Conservation (phyloP, 2,113 vertebrate species). For the Pheucticus melanocephalus region DNA sequence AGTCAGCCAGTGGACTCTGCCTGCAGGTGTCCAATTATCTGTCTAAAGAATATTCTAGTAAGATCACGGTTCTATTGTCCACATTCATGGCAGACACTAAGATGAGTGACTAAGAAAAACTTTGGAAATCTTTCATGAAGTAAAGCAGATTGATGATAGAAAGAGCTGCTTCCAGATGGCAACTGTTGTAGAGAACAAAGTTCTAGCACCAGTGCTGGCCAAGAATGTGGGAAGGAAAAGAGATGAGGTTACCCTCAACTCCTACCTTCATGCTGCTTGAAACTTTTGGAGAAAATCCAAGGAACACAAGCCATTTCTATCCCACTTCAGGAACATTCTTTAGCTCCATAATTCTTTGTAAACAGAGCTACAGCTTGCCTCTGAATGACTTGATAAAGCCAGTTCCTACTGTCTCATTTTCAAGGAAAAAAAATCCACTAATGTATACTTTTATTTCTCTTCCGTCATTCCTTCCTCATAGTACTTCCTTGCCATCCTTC, state of each 20-base stretch:
- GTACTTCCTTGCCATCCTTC: neutral
- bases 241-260: conserved; percentile 29
- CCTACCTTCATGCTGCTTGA: conserved; percentile 12
- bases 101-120: neutral
- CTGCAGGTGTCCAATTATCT: neutral
- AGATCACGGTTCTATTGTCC: neutral
- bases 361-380: conserved; percentile 1
- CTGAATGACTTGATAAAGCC: neutral
- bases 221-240: conserved; percentile 14
- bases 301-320: neutral
- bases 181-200: neutral
- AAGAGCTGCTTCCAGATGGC: neutral
- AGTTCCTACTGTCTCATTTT: neutral
- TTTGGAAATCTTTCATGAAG: neutral
- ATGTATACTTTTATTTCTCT: neutral
- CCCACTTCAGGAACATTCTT: neutral
- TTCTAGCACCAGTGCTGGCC: neutral
- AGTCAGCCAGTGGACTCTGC: neutral
- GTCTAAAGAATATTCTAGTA: neutral
- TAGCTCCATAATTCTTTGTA: neutral
- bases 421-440: neutral
- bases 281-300: conserved; percentile 32
- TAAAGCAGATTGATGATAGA: neutral
- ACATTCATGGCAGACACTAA: neutral
- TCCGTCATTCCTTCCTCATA: neutral